Conservation (phyloP, 2,113 vertebrate species). For the Microtus montanus region DNA sequence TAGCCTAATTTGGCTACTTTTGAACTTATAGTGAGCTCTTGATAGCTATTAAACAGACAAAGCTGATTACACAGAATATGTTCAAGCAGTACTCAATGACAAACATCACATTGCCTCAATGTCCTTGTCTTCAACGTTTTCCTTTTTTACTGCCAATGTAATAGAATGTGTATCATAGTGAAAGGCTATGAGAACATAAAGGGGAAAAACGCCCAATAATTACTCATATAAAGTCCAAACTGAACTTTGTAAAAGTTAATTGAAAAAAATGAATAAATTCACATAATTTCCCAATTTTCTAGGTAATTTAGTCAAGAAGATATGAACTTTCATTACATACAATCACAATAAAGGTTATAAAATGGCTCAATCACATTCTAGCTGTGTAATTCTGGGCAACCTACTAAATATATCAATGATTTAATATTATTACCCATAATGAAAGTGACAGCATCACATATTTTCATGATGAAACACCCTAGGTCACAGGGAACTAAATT, state of each 20-base stretch:
- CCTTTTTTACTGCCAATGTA: background rate
- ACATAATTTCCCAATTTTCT: background rate
- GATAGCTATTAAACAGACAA: background rate
- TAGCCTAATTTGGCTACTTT: background rate
- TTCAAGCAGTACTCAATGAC: too few species aligned
- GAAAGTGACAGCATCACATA: background rate
- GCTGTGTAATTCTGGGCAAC: background rate
- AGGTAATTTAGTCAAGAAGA: background rate
- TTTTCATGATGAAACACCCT: background rate
- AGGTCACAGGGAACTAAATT: background rate
- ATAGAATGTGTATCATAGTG: background rate
- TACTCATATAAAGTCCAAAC: background rate
- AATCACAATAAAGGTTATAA: background rate
- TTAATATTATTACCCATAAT: background rate
- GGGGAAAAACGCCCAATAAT: background rate
- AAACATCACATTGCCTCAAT: background rate
- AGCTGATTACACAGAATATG: background rate
- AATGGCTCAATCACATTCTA: background rate
- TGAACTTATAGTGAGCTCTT: background rate
- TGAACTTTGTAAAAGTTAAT: background rate
- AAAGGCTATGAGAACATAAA: background rate
- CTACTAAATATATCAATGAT: background rate
- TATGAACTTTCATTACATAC: background rate
- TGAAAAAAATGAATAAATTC: background rate
- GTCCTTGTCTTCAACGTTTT: background rate